phyloP scores from a whole-genome alignment of 2,797 vertebrate species.

The Enteromius radiatus region DNA sequence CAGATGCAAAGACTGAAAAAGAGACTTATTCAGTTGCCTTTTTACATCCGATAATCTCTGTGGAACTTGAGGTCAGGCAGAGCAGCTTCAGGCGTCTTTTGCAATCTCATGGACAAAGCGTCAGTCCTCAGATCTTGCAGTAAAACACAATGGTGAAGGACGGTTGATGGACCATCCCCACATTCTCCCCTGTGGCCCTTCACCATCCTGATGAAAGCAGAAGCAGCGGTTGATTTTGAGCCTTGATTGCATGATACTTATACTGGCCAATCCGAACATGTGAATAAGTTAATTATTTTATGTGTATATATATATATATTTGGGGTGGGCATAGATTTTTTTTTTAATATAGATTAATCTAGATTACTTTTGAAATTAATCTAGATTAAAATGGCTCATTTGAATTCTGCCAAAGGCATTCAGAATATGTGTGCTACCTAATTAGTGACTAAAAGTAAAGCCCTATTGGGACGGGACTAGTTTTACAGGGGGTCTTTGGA shows the following conservation, averaged over 20 bases:
- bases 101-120: conserved; percentile 8
- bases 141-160: conserved; percentile 20
- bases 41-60: conserved; percentile 10
- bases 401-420: no score
- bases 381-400: no score
- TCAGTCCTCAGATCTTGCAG: conserved; percentile 1
- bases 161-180: conserved; percentile 16
- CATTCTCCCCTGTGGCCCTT: background rate
- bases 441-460: no score
- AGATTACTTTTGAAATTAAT: no score
- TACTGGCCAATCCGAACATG: background rate
- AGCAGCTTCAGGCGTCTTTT: background rate
- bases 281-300: background rate
- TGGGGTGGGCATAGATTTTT: no score
- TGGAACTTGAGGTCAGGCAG: background rate
- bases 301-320: background rate
- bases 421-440: no score
- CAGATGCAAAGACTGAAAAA: conserved; percentile 20
- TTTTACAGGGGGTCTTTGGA: no score
- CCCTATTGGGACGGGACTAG: no score
- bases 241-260: background rate
- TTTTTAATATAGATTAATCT: no score
- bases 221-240: background rate
- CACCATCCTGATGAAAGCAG: conserved; percentile 7
- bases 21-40: conserved; percentile 31